Evolutionary conservation across 2,797 vertebrate species (phyloP).

Genomic region (Chiloscyllium punctatum): DNA sequence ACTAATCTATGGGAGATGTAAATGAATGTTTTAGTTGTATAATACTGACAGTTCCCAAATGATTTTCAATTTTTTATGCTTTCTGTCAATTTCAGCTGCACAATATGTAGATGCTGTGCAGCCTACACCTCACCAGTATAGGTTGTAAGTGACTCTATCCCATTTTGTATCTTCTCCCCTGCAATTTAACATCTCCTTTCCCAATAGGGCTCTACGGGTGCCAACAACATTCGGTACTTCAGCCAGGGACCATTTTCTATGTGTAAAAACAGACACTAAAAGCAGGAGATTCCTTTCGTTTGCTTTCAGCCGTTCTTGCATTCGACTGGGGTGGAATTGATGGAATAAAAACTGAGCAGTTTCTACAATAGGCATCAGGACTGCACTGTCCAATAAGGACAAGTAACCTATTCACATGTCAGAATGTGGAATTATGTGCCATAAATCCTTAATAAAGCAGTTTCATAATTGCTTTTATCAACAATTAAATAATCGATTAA

Average conservation of each 20-base stretch:
- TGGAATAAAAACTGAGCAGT: neutral
- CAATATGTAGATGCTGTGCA: neutral
- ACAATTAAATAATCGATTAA: neutral
- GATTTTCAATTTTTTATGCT: neutral
- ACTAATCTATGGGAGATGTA: constrained; percentile 17
- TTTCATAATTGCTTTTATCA: neutral
- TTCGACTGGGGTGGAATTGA: neutral
- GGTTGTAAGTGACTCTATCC: neutral
- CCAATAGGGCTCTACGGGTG: neutral
- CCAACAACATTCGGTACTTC: neutral
- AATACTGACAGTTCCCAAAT: neutral
- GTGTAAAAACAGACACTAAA: neutral
- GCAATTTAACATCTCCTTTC: neutral
- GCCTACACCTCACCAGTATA: neutral
- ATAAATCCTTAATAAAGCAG: neutral
- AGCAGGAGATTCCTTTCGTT: neutral
- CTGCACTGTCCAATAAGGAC: neutral
- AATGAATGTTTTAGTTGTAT: neutral
- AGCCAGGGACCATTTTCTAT: neutral
- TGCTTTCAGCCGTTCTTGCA: neutral
- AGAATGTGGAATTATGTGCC: neutral
- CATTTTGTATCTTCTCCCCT: neutral
- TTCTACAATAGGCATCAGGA: neutral
- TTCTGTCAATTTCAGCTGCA: neutral
- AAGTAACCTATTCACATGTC: neutral